phyloP scores from a whole-genome alignment of 2,888 invertebrate species.

The Ormyrus labotus region DNA sequence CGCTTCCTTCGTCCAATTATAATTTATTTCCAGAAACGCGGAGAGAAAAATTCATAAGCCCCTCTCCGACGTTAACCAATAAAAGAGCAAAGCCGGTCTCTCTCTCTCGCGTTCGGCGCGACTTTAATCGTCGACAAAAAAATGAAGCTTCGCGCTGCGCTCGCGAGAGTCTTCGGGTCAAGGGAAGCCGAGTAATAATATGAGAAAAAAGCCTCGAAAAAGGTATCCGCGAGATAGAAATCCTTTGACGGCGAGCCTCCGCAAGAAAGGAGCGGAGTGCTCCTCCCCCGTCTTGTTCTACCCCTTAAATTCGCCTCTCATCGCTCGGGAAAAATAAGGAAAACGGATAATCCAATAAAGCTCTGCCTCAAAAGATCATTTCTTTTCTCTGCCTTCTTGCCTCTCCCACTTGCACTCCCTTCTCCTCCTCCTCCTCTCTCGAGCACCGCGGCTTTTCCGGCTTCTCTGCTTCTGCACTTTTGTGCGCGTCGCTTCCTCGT shows the following conservation, averaged over 20 bases:
- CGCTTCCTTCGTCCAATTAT: too few relatives aligned
- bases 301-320: conserved; percentile 22
- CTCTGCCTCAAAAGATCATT: conserved; percentile 33
- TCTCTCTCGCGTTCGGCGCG: background rate
- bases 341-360: conserved; percentile 44
- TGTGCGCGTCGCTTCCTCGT: background rate
- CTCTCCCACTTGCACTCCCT: too few relatives aligned
- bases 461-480: background rate
- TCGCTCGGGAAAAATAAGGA: conserved; percentile 1
- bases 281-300: background rate
- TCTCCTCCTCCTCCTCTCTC: background rate
- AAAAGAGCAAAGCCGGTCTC: background rate
- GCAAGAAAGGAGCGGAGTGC: too few relatives aligned
- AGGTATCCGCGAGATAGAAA: background rate
- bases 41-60: too few relatives aligned
- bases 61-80: conserved; percentile 15
- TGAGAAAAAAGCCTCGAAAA: background rate
- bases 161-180: background rate
- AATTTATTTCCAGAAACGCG: too few relatives aligned
- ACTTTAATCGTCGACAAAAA: conserved; percentile 19
- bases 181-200: background rate
- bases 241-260: background rate
- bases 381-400: background rate
- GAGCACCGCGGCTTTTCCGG: background rate
- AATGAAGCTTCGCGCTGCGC: background rate